phyloP scores from a whole-genome alignment of 1,140 invertebrate species.

The Phymastichus coffea region DNA sequence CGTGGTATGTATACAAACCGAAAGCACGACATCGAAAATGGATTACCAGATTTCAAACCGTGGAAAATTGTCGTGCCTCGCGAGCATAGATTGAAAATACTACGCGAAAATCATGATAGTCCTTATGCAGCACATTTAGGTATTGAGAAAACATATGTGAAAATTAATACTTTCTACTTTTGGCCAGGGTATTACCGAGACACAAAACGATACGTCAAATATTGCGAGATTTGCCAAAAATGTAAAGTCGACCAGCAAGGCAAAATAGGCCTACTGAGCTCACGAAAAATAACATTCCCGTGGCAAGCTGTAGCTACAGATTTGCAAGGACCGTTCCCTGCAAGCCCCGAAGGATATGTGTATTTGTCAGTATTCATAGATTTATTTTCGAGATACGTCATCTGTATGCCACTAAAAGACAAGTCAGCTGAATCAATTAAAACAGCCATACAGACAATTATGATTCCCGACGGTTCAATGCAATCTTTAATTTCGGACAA shows the following conservation, averaged over 20 bases:
- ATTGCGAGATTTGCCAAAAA: conserved; percentile 31
- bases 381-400: conserved; percentile 38
- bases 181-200: conserved; percentile 27
- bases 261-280: conserved; percentile 35
- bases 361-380: conserved; percentile 44
- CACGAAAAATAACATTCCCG: conserved; percentile 27
- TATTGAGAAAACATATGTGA: conserved; percentile 39
- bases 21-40: background rate
- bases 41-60: background rate
- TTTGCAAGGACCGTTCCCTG: conserved; percentile 41
- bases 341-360: conserved; percentile 31
- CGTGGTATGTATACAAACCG: background rate
- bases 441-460: background rate
- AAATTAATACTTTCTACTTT: conserved; percentile 14
- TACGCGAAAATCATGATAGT: conserved; percentile 2
- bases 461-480: background rate
- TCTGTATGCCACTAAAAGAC: background rate
- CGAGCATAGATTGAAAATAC: background rate
- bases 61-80: conserved; percentile 16
- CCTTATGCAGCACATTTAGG: conserved; percentile 42
- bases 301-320: conserved; percentile 37
- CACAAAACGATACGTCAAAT: conserved; percentile 29
- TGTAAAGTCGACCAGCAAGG: conserved; percentile 33
- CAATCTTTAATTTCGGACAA: conserved; percentile 10
- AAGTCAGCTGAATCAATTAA: background rate